Base-by-base conservation (phyloP, 2,888 invertebrate species). In the Dimorphilus gyrociliatus region DNA sequence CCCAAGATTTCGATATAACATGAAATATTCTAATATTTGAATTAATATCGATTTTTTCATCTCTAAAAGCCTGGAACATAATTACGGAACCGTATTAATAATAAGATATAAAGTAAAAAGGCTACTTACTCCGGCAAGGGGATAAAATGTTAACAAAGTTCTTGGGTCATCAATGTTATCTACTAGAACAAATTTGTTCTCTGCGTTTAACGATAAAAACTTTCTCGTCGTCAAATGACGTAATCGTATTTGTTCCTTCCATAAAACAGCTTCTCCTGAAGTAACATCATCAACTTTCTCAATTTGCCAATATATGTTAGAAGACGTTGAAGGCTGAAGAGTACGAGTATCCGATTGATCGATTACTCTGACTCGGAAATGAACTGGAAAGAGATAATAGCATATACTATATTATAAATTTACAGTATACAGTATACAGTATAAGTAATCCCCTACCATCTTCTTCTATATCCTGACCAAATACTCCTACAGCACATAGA, bases 251-350 rank as follows among this genome's bases (percentile, higher is more conserved):
- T 31, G 35, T 13, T 44, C 42, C 18, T 42, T 33, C 42, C 40
- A 44, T n/a, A 14, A 12, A 2, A 42, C 27, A 10, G 14, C 29
- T 8, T 29, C 30, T n/a, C 27, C 27, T 27, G 12, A n/a, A n/a
- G n/a, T n/a, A n/a, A 51, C 45, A 30, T 50, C 44, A 23, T 40
- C 49, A 37, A 55, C 55, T 7, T 50, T 48, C 36, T 57, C 55
- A 17, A 58, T 51, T 32, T 53, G 51, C 58, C 58, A 58, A 40
- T 51, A 58, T 13, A 53, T 52, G 33, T 55, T 56, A 7, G 55
- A 57, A 5, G 55, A 54, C 16, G 52, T 53, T 2, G 57, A 53
- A 2, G 55, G 56, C n/a, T 53, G 51, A 27, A 58, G 35, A 1
- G 57, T 56, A 14, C 55, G 43, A 13, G 58, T 55, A 29, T 52